These are phyloP conservation scores for Alaudala cheleensis DNA, from an alignment of 2,113 vertebrate species.

Conservation along the genomic window DNA sequence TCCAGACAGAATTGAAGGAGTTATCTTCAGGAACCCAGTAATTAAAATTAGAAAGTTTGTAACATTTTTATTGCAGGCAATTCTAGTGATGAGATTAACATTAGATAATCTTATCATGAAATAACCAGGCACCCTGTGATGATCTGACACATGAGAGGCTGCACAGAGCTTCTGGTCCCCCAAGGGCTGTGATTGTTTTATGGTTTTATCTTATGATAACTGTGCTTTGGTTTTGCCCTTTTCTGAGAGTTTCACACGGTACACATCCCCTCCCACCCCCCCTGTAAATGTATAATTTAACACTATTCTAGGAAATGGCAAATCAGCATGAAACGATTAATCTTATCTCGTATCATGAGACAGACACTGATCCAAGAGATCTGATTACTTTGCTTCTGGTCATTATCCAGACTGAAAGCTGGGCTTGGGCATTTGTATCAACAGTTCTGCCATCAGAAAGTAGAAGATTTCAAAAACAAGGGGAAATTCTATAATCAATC, in stretches of 20 bases:
- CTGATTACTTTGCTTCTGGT: conserved; percentile 51
- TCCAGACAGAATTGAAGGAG: background rate
- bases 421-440: background rate
- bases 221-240: conserved; percentile 53
- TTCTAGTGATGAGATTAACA: conserved; percentile 43
- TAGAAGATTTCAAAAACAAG: conserved; percentile 5
- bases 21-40: conserved; percentile 36
- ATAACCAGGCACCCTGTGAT: conserved; percentile 46
- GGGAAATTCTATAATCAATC: background rate
- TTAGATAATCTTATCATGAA: conserved; percentile 57
- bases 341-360: conserved; percentile 44
- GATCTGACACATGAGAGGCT: conserved; percentile 43
- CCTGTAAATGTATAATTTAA: conserved; percentile 58
- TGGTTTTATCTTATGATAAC: conserved; percentile 55
- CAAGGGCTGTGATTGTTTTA: conserved; percentile 41
- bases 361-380: conserved; percentile 46
- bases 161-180: conserved; percentile 23
- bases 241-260: conserved; percentile 10
- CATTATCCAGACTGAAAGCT: conserved; percentile 21
- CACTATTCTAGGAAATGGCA: conserved; percentile 56
- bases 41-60: conserved; percentile 53
- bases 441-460: conserved; percentile 23
- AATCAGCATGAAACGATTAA: conserved; percentile 63
- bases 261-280: background rate
- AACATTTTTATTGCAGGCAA: conserved; percentile 37